Percentiles rank a stretch among this genome's conserved stretches.
Conservation (phyloP, 2,888 invertebrate species). For the Parnassius smintheus region DNA sequence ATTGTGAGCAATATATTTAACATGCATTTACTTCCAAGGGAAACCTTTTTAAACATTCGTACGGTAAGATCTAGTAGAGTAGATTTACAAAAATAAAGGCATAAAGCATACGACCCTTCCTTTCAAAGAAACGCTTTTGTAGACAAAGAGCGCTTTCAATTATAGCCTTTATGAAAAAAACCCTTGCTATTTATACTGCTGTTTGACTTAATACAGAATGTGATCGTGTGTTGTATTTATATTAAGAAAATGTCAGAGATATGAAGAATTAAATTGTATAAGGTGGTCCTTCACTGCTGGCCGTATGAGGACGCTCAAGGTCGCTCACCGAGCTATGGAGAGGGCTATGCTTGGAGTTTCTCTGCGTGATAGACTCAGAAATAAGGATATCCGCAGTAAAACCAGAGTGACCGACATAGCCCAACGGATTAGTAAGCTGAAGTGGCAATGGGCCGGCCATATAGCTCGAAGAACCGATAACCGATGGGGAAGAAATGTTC, state of each 20-base stretch:
- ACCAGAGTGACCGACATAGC: too few relatives aligned
- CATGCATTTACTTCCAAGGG: slow-evolving; percentile 6
- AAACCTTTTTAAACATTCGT: slow-evolving; percentile 19
- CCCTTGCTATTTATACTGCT: slow-evolving; percentile 6
- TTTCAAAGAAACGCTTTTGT: slow-evolving; percentile 26
- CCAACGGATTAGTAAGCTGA: too few relatives aligned
- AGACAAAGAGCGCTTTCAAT: slow-evolving; percentile 27
- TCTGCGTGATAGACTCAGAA: too few relatives aligned
- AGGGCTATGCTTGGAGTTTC: too few relatives aligned
- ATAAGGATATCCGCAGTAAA: too few relatives aligned
- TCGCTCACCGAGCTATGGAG: too few relatives aligned
- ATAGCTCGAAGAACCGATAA: too few relatives aligned
- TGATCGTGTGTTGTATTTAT: neutral
- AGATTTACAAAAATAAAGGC: slow-evolving; percentile 26
- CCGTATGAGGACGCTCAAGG: too few relatives aligned
- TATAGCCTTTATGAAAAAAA: slow-evolving; percentile 20
- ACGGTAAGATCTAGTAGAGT: slow-evolving; percentile 19
- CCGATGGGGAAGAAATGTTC: too few relatives aligned
- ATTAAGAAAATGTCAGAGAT: neutral
- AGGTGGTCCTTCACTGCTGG: too few relatives aligned
- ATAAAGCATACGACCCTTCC: slow-evolving; percentile 25
- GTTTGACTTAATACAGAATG: slow-evolving; percentile 4
- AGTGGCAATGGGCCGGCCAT: too few relatives aligned
- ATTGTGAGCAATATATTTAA: neutral
- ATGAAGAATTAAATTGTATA: neutral